Percentiles rank a stretch among this genome's conserved stretches.
Conservation (phyloP, 2,797 vertebrate species). For the Anguilla obscura region DNA sequence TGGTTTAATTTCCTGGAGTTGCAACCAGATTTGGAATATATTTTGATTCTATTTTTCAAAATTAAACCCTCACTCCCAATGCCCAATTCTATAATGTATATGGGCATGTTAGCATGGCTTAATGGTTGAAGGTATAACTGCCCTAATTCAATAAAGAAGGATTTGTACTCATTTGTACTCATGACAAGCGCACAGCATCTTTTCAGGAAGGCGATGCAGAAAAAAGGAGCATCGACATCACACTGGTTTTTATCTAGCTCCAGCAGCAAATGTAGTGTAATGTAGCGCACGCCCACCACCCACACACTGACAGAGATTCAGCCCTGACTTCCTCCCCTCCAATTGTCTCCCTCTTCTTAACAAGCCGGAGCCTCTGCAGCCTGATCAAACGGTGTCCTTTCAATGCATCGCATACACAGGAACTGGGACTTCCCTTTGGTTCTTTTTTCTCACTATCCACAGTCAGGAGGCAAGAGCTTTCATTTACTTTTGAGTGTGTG, state of each 20-base stretch:
- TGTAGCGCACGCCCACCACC: not conserved
- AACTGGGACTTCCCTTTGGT: conserved; percentile 1
- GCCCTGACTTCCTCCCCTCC: conserved; percentile 2
- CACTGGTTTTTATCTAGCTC: not conserved
- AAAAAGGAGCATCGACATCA: not conserved
- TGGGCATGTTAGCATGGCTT: not conserved
- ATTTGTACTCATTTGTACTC: not conserved
- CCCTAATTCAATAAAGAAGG: not conserved
- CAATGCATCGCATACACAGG: not conserved
- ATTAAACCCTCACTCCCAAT: not conserved
- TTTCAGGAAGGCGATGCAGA: not conserved
- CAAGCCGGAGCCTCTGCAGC: not conserved
- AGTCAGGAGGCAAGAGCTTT: conserved; percentile 10
- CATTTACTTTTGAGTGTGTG: not conserved
- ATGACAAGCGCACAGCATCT: not conserved
- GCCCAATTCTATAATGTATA: not conserved
- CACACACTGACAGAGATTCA: not conserved
- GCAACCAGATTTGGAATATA: not conserved
- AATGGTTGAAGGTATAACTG: not conserved
- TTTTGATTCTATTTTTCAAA: not conserved
- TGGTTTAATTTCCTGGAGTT: not conserved
- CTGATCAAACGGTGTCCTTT: conserved; percentile 20
- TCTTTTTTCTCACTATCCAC: conserved; percentile 1
- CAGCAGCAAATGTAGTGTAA: not conserved
- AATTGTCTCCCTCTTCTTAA: not conserved